Base-by-base conservation (phyloP, 2,797 vertebrate species). In the Betta splendens region DNA sequence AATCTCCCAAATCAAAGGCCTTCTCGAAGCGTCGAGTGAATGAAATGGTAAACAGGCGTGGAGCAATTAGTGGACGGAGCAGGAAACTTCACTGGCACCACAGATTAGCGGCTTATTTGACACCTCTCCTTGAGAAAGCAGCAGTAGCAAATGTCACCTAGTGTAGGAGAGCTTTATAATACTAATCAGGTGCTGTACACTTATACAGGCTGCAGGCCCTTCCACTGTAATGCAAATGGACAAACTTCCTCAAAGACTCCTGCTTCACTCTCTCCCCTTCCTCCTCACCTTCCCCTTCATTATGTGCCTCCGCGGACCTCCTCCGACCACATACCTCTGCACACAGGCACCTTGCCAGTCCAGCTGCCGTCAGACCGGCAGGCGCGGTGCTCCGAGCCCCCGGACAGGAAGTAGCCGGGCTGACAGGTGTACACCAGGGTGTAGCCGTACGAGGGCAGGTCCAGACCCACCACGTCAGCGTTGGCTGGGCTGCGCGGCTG, bases 301-400 rank as follows among this genome's bases (percentile, higher is more conserved):
- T 54, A 54, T 56, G 32, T 54, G 39, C 52, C 58, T 46, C 50
- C 2, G 21, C 23, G 58, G 65, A 69, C 58, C 65, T 65, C 53
- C 15, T 9, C 25, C 35, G 26, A 36, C 42, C 50, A 70, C 82
- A 57, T 91, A 96, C 97, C 95, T 94, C 95, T 92, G 91, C 97
- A 99, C 63, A 98, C 87, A 46, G 97, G 97, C 86, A 97, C 94
- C 86, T 98, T 99, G 70, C 97, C 97, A 37, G 94, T 97, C 97
- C 97, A 99, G 23, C 96, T 97, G 72, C 95, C 92, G 43, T 98
- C 96, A 31, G 97, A 93, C 69, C 94, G 93, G 85, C 97, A 99
- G 22, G 95, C 94, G 54, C 97, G 93, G 63, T 99, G 97, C 83
- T 99, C 97, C 15, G 97, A 98, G 48, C 97, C 97, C 71, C 97